Conservation (phyloP, 2,797 vertebrate species). For the Pagetopsis macropterus region DNA sequence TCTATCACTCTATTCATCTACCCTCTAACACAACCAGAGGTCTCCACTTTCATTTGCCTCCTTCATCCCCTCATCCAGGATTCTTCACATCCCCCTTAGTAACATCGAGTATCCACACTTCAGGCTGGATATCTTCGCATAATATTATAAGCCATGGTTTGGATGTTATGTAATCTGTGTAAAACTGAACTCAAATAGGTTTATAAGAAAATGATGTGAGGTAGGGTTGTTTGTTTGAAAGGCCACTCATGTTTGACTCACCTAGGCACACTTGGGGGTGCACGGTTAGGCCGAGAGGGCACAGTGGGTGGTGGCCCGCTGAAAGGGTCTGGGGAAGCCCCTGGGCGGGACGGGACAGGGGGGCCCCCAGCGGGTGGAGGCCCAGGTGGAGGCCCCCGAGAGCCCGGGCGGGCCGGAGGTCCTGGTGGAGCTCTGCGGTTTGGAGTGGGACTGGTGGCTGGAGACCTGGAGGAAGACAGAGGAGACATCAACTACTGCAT, state of each 20-base stretch:
- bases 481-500: neutral
- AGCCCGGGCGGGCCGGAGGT: conserved; percentile 90
- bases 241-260: conserved; percentile 78
- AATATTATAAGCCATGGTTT: conserved; percentile 27
- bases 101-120: conserved; percentile 70
- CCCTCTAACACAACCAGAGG: conserved; percentile 42
- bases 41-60: conserved; percentile 67
- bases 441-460: conserved; percentile 95
- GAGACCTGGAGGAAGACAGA: conserved; percentile 84
- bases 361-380: conserved; percentile 93
- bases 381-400: conserved; percentile 93
- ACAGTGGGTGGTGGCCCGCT: conserved; percentile 95
- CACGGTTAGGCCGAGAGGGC: conserved; percentile 97
- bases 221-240: neutral
- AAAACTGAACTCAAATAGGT: neutral
- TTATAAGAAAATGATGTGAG: neutral
- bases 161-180: conserved; percentile 8
- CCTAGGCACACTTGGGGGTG: conserved; percentile 97
- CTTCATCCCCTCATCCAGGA: conserved; percentile 63
- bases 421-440: conserved; percentile 96
- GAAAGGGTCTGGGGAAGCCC: conserved; percentile 95
- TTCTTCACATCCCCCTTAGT: conserved; percentile 76
- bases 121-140: conserved; percentile 31
- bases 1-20: conserved; percentile 49
- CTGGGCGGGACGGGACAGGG: conserved; percentile 95